Evolutionary conservation across 2,113 vertebrate genomes (phyloP).

Genomic region (Cyphotilapia sp.): DNA sequence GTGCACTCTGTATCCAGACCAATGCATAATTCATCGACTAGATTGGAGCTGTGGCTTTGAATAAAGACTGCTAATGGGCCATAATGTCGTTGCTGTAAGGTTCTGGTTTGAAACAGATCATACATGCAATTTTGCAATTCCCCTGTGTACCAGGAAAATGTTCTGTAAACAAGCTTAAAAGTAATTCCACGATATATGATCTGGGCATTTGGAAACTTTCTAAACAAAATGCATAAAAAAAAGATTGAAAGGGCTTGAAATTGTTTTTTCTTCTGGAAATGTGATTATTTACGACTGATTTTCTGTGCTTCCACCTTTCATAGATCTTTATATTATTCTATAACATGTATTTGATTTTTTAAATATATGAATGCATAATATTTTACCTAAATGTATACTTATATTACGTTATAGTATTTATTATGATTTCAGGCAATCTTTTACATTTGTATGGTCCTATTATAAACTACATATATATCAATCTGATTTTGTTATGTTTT

Average conservation of each 20-base stretch:
- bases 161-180: background rate
- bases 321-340: background rate
- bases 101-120: slow-evolving; percentile 12
- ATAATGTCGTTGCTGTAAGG: slow-evolving; percentile 42
- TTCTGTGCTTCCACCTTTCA: background rate
- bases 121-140: background rate
- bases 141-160: background rate
- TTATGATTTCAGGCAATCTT: background rate
- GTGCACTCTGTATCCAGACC: slow-evolving; percentile 57
- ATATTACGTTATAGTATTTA: background rate
- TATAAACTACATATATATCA: background rate
- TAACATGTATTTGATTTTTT: background rate
- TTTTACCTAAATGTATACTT: background rate
- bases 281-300: background rate
- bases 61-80: slow-evolving; percentile 61
- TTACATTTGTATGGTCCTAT: background rate
- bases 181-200: background rate
- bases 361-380: background rate
- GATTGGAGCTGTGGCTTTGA: slow-evolving; percentile 62
- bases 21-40: slow-evolving; percentile 72
- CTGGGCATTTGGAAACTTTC: background rate
- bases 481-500: background rate
- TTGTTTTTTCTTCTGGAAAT: background rate
- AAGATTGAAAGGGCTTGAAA: background rate
- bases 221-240: background rate